phyloP scores from a whole-genome alignment of 2,888 invertebrate species.

The Clostera curtula region DNA sequence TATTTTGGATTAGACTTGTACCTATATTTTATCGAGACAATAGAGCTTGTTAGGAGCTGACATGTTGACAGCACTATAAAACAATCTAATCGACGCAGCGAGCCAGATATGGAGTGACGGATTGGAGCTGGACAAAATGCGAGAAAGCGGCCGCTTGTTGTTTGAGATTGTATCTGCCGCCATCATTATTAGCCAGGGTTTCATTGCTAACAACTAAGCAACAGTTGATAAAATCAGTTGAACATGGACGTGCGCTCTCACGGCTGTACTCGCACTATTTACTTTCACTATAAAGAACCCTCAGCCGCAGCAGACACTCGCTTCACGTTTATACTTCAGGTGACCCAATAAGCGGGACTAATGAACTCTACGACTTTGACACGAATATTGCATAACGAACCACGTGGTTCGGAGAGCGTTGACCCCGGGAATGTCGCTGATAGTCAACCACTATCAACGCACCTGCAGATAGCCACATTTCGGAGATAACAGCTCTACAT shows the following conservation, averaged over 20 bases:
- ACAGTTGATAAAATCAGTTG: conserved; percentile 39
- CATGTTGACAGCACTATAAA: conserved; percentile 41
- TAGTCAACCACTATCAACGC: conserved; percentile 47
- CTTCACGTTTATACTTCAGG: conserved; percentile 17
- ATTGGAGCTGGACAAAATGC: conserved; percentile 33
- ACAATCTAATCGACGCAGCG: conserved; percentile 46
- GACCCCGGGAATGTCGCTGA: conserved; percentile 53
- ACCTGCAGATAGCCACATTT: conserved; percentile 37
- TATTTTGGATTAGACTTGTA: too few relatives aligned
- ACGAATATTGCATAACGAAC: conserved; percentile 45
- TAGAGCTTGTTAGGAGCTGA: conserved; percentile 42
- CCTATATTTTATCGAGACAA: conserved; percentile 38
- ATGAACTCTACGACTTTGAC: conserved; percentile 30
- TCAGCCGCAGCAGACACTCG: conserved; percentile 19
- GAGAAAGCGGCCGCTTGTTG: conserved; percentile 30
- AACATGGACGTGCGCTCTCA: conserved; percentile 30
- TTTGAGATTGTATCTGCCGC: conserved; percentile 40
- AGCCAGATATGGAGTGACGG: conserved; percentile 43
- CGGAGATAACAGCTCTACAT: conserved; percentile 42
- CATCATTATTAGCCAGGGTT: conserved; percentile 39
- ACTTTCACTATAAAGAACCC: conserved; percentile 43
- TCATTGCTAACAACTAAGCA: conserved; percentile 36
- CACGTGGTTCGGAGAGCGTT: conserved; percentile 57
- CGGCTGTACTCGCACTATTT: conserved; percentile 26
- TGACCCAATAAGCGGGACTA: conserved; percentile 30